phyloP scores from a whole-genome alignment of 1,140 invertebrate species.

The Cylas formicarius region DNA sequence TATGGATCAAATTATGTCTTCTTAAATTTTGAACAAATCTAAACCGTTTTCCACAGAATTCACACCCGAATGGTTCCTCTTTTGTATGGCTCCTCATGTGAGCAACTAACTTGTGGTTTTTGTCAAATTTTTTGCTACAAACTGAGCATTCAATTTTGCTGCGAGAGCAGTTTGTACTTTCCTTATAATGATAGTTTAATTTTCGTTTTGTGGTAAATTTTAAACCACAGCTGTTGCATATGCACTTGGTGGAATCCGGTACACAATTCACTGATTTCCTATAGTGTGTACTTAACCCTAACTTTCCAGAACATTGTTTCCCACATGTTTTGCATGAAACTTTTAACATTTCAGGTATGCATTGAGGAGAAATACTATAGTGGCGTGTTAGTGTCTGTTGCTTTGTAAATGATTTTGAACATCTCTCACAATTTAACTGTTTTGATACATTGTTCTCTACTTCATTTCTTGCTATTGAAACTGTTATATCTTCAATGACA shows the following conservation, averaged over 20 bases:
- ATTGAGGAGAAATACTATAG: neutral
- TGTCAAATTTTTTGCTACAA: conserved; percentile 16
- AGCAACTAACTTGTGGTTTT: conserved; percentile 11
- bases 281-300: too few relatives aligned
- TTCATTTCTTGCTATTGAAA: neutral
- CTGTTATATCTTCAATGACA: neutral
- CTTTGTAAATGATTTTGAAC: neutral
- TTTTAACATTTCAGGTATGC: neutral
- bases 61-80: conserved; percentile 19
- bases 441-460: neutral
- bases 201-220: conserved; percentile 4
- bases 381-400: neutral
- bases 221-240: conserved; percentile 2
- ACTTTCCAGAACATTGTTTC: too few relatives aligned
- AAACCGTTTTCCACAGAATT: conserved; percentile 21
- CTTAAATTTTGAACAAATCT: conserved; percentile 16
- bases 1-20: conserved; percentile 20
- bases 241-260: too few relatives aligned
- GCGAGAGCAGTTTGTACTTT: conserved; percentile 1
- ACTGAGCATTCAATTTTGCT: conserved; percentile 8
- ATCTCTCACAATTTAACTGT: neutral
- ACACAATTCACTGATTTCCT: too few relatives aligned
- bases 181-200: conserved; percentile 5
- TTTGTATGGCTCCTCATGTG: conserved; percentile 22
- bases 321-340: too few relatives aligned